Evolutionary conservation across 1,140 invertebrate genomes (phyloP).

Genomic region (Ips typographus): DNA sequence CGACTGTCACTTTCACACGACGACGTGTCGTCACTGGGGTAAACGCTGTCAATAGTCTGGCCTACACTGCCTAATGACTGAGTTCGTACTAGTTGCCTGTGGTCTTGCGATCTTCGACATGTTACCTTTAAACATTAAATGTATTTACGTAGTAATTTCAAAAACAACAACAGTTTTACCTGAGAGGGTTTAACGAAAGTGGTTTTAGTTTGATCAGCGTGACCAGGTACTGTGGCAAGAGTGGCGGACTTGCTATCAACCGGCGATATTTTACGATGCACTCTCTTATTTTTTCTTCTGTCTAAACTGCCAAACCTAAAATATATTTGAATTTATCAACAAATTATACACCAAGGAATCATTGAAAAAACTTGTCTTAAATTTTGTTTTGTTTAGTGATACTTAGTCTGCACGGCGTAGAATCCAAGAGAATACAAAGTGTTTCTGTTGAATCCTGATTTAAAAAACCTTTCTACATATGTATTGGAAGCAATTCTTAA

Average conservation of each 20-base stretch:
- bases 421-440: too few relatives aligned
- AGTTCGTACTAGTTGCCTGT: conserved; percentile 58
- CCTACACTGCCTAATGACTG: conserved; percentile 65
- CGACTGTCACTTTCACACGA: conserved; percentile 48
- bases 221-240: conserved; percentile 40
- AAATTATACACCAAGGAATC: too few relatives aligned
- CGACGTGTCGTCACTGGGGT: conserved; percentile 48
- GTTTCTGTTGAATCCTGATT: too few relatives aligned
- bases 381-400: too few relatives aligned
- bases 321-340: background rate
- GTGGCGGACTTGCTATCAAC: conserved; percentile 46
- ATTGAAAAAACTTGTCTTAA: too few relatives aligned
- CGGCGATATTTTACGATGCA: conserved; percentile 48
- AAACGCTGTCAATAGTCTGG: conserved; percentile 51
- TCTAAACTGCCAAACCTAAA: conserved; percentile 65
- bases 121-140: conserved; percentile 49
- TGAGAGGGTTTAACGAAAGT: conserved; percentile 36
- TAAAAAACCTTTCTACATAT: too few relatives aligned
- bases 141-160: background rate
- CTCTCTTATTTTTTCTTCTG: conserved; percentile 54
- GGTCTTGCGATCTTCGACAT: conserved; percentile 55
- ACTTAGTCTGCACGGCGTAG: too few relatives aligned
- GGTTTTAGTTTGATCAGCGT: conserved; percentile 39
- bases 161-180: background rate
- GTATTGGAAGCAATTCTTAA: too few relatives aligned